Percentiles rank a stretch among this genome's conserved stretches.
Conservation (phyloP, 1,140 invertebrate genomes). For the Lasaia peninsularis region DNA sequence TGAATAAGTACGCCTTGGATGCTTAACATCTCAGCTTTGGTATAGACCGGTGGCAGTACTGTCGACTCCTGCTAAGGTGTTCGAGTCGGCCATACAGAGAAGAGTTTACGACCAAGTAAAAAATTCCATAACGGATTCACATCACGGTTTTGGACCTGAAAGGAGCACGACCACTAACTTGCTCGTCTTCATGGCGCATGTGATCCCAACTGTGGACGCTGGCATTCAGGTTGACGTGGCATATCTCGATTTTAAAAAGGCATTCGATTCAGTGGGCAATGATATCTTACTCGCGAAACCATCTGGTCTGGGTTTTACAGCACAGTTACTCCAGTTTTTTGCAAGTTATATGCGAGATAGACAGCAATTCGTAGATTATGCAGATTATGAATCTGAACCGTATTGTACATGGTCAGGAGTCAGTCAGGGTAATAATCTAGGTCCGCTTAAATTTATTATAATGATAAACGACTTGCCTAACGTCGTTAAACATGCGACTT, state of each 20-base stretch:
- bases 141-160: constrained; percentile 7
- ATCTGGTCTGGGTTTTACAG: background rate
- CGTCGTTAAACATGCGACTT: no score
- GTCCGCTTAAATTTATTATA: no score
- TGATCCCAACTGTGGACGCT: background rate
- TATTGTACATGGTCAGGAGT: background rate
- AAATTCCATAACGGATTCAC: background rate
- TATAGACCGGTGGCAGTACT: no score
- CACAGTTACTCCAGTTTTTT: background rate
- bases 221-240: constrained; percentile 4
- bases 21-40: no score
- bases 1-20: no score
- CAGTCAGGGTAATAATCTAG: background rate
- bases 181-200: background rate
- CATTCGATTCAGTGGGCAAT: constrained; percentile 4
- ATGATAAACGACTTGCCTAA: no score
- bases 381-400: no score
- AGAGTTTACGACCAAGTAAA: background rate
- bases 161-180: constrained; percentile 4
- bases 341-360: background rate
- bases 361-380: background rate
- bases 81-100: background rate
- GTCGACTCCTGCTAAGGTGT: no score
- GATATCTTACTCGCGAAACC: background rate
- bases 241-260: constrained; percentile 16